These are phyloP conservation scores for Hemicordylus capensis DNA, from an alignment of 2,113 vertebrate species.

Conservation along the genomic window DNA sequence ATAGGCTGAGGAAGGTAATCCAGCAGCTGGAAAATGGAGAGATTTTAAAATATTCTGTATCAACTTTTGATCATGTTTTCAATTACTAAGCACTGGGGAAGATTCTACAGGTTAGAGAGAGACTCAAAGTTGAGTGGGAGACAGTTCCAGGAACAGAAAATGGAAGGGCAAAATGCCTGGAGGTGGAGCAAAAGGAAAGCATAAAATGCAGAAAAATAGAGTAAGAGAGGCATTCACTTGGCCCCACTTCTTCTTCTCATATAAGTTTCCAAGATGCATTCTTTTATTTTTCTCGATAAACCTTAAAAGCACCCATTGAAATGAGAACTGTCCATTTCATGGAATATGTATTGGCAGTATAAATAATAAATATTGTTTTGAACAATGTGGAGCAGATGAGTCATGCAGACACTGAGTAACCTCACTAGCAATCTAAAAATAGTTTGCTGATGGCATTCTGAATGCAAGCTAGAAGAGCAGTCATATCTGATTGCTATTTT, in stretches of 20 bases:
- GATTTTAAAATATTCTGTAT: background rate
- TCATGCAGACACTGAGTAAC: conserved; percentile 5
- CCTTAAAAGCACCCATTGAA: conserved; percentile 26
- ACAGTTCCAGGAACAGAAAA: background rate
- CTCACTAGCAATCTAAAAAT: conserved; percentile 43
- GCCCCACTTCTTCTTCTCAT: background rate
- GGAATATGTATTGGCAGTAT: conserved; percentile 44
- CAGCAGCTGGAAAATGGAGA: background rate
- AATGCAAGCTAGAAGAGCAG: conserved; percentile 8
- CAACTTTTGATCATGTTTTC: too few relatives aligned
- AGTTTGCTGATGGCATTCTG: background rate
- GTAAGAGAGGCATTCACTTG: background rate
- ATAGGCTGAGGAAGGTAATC: background rate
- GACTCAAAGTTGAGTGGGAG: background rate
- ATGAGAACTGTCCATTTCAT: conserved; percentile 31
- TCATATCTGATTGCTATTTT: background rate
- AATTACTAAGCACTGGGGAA: background rate
- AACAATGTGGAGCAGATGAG: conserved; percentile 16
- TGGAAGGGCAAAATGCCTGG: background rate
- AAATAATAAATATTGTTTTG: conserved; percentile 61
- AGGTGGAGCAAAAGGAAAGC: background rate
- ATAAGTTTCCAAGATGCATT: background rate
- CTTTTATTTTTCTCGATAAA: background rate
- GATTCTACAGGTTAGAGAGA: too few relatives aligned
- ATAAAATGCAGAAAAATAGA: background rate